Evolutionary conservation across 2,113 vertebrate species (phyloP), one percentile per base, ranked within the genome.

Genomic region (Strix uralensis): DNA sequence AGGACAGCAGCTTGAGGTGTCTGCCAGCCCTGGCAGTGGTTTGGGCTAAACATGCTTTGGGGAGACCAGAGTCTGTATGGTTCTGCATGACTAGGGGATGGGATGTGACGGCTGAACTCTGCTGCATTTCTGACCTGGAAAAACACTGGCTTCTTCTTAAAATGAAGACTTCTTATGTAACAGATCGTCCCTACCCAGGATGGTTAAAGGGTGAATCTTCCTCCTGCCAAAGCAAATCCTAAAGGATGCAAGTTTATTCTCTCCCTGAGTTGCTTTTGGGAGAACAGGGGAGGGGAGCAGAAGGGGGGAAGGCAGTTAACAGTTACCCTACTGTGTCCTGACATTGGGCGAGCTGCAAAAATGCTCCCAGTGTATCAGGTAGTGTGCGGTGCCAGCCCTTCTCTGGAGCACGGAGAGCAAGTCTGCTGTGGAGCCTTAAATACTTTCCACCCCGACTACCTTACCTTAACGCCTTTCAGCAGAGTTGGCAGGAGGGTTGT

Each of bases 401-500:
- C 47, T 57, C 93, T 84, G 81, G 85, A 94, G 92, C 95, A 63
- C 52, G 36, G 92, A 96, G 91, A 91, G 75, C 49, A 49, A 97
- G 94, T 77, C 95, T 95, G 92, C 96, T 95, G 81, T 4, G n/a
- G 90, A 97, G 89, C 81, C 91, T 92, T 88, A 93, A 97, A 96
- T 97, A 95, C 84, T 96, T 97, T 97, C 96, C 96, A 94, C 61
- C 36, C 82, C 7, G 25, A 92, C 84, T 94, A 91, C 91, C 93
- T 96, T 81, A 90, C 92, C 92, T 96, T 91, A 93, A 77, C 65
- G 94, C 88, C 92, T 97, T 94, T 96, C 92, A 97, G 96, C 73
- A n/a, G 93, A 94, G 75, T 94, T 97, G 97, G 97, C 95, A 97
- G 89, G 67, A 88, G 40, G 63, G 83, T 96, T 97, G 91, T 97